Conservation (phyloP, 2,797 vertebrate genomes). For the Cottoperca gobio region DNA sequence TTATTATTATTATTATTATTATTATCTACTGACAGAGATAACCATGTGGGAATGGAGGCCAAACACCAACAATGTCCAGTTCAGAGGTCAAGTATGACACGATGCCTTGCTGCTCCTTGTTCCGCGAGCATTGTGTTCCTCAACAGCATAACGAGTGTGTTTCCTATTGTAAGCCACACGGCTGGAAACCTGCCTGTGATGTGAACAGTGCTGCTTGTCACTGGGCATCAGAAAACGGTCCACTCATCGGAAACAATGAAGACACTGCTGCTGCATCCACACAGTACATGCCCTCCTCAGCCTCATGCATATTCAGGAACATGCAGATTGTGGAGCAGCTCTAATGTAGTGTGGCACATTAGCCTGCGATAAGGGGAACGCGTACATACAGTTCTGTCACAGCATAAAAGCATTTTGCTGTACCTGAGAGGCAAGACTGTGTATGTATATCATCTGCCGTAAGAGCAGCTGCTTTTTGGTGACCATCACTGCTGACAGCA, state of each 20-base stretch:
- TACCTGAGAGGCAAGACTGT: slow-evolving; percentile 58
- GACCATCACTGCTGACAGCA: slow-evolving; percentile 57
- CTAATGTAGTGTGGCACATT: slow-evolving; percentile 59
- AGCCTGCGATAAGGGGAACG: slow-evolving; percentile 43
- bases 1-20: too few relatives aligned
- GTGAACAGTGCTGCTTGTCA: slow-evolving; percentile 66
- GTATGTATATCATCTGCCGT: slow-evolving; percentile 50
- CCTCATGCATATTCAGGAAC: slow-evolving; percentile 74
- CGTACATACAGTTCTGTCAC: slow-evolving; percentile 55
- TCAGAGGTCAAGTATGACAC: slow-evolving; percentile 38
- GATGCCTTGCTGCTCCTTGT: slow-evolving; percentile 2
- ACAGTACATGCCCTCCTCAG: slow-evolving; percentile 50
- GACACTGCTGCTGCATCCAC: slow-evolving; percentile 63
- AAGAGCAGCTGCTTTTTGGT: slow-evolving; percentile 42
- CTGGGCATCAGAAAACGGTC: slow-evolving; percentile 61
- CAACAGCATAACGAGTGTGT: slow-evolving; percentile 23
- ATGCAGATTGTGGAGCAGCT: slow-evolving; percentile 48
- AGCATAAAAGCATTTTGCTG: slow-evolving; percentile 77
- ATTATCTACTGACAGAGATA: neutral
- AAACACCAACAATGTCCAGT: slow-evolving; percentile 15
- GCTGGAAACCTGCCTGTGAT: slow-evolving; percentile 61
- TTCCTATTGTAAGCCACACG: slow-evolving; percentile 21
- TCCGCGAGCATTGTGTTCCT: slow-evolving; percentile 33
- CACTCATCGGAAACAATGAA: slow-evolving; percentile 66
- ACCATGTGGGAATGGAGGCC: neutral